Evolutionary conservation across 2,888 invertebrate genomes (phyloP).

Genomic region (Drosophila neutralis): DNA sequence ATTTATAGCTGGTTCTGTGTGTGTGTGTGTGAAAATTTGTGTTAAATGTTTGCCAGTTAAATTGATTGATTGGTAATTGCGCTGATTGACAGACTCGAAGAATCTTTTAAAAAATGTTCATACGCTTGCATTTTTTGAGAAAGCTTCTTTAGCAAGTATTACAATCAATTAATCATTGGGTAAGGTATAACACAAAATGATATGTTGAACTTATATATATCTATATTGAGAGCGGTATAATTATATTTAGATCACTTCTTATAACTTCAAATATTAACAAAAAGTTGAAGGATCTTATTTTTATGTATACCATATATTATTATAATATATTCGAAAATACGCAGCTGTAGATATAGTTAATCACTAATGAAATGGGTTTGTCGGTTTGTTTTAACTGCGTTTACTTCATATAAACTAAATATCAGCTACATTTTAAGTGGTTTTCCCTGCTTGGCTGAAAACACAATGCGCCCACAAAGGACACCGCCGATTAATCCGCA

Average conservation of each 20-base stretch:
- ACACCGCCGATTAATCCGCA: slow-evolving; percentile 71
- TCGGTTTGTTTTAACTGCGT: not conserved
- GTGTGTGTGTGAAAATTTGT: slow-evolving; percentile 24
- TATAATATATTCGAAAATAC: not conserved
- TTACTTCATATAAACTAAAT: not conserved
- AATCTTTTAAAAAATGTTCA: slow-evolving; percentile 18
- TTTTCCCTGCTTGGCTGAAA: not conserved
- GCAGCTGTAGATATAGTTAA: not conserved
- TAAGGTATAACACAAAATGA: not conserved
- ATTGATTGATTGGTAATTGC: slow-evolving; percentile 70
- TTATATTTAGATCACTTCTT: not conserved
- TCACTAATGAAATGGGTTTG: not conserved
- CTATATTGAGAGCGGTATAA: not conserved
- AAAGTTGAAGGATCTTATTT: not conserved
- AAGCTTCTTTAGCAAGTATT: not conserved
- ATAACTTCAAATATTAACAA: not conserved
- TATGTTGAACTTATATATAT: not conserved
- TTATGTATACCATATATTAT: not conserved
- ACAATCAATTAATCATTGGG: slow-evolving; percentile 27
- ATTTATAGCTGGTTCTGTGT: slow-evolving; percentile 57
- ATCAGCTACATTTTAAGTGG: slow-evolving; percentile 5
- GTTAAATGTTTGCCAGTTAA: slow-evolving; percentile 48
- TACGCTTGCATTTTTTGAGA: slow-evolving; percentile 9
- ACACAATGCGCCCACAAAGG: slow-evolving; percentile 54
- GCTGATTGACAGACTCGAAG: slow-evolving; percentile 32